These are phyloP conservation scores for Lordiphosa andalusiaca DNA, from an alignment of 2,888 invertebrate species.

Conservation along the genomic window DNA sequence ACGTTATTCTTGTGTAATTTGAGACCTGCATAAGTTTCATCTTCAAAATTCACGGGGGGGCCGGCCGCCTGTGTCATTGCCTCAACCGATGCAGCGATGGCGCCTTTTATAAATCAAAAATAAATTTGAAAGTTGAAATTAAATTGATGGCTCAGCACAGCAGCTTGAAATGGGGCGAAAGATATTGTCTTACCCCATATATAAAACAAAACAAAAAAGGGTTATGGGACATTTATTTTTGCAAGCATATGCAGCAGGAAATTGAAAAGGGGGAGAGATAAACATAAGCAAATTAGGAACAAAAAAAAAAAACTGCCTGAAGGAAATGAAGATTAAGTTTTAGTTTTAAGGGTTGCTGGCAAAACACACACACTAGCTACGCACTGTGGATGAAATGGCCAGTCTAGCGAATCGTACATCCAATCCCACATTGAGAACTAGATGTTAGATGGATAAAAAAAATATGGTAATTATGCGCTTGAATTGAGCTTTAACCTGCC, in stretches of 20 bases:
- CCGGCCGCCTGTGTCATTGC: slow-evolving; percentile 43
- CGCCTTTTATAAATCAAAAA: slow-evolving; percentile 59
- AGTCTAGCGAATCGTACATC: background rate
- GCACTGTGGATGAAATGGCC: background rate
- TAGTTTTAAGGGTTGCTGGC: slow-evolving; percentile 5
- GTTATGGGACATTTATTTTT: slow-evolving; percentile 17
- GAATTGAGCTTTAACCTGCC: too few relatives aligned
- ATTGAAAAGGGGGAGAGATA: slow-evolving; percentile 19
- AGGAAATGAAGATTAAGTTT: slow-evolving; percentile 9
- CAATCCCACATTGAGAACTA: too few relatives aligned
- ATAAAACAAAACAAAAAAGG: background rate
- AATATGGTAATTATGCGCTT: too few relatives aligned
- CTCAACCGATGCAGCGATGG: slow-evolving; percentile 22
- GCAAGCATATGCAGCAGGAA: slow-evolving; percentile 45
- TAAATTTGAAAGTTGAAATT: slow-evolving; percentile 27
- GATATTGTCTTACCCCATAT: slow-evolving; percentile 26
- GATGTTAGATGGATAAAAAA: too few relatives aligned
- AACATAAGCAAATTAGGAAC: slow-evolving; percentile 7
- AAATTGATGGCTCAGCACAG: slow-evolving; percentile 27
- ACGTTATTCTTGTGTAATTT: slow-evolving; percentile 42
- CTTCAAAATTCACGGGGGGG: slow-evolving; percentile 37
- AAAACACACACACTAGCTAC: background rate
- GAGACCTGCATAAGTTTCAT: slow-evolving; percentile 47
- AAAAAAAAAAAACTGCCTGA: slow-evolving; percentile 8
- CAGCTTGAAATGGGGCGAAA: background rate